phyloP scores from a whole-genome alignment of 1,140 invertebrate genomes.

The Heterodera schachtii region DNA sequence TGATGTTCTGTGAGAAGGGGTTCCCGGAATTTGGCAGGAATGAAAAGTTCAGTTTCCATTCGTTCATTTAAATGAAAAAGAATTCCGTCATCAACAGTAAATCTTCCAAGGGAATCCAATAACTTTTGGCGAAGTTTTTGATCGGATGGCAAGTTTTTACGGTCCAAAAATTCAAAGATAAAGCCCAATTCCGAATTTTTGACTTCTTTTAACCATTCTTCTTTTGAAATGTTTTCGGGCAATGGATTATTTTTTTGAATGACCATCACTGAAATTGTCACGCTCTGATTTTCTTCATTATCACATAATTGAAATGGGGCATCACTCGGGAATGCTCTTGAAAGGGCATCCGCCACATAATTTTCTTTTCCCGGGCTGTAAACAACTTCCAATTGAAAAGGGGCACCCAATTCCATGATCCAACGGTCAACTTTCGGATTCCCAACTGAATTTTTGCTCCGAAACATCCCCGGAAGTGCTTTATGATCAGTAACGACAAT shows the following conservation, averaged over 20 bases:
- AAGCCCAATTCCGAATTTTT: background rate
- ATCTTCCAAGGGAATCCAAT: background rate
- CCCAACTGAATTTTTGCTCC: constrained; percentile 2
- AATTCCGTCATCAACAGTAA: background rate
- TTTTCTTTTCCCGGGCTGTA: constrained; percentile 17
- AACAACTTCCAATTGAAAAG: constrained; percentile 1
- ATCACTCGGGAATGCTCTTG: background rate
- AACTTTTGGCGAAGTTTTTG: background rate
- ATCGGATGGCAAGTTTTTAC: background rate
- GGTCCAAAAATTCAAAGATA: background rate
- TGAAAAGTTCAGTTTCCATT: background rate
- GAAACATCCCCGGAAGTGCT: constrained; percentile 8
- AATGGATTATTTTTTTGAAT: too few species aligned
- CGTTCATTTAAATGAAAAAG: background rate
- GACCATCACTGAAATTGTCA: too few species aligned
- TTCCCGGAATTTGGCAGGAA: constrained; percentile 1
- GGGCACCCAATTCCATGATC: constrained; percentile 5
- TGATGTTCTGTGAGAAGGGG: background rate
- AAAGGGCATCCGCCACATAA: background rate
- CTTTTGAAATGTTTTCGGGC: too few species aligned
- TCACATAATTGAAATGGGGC: too few species aligned
- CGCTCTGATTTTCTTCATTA: too few species aligned
- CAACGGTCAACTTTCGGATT: constrained; percentile 15
- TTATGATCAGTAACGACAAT: constrained; percentile 10
- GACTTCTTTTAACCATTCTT: too few species aligned